phyloP scores from a whole-genome alignment of 1,140 invertebrate species.

The Asbolus verrucosus region DNA sequence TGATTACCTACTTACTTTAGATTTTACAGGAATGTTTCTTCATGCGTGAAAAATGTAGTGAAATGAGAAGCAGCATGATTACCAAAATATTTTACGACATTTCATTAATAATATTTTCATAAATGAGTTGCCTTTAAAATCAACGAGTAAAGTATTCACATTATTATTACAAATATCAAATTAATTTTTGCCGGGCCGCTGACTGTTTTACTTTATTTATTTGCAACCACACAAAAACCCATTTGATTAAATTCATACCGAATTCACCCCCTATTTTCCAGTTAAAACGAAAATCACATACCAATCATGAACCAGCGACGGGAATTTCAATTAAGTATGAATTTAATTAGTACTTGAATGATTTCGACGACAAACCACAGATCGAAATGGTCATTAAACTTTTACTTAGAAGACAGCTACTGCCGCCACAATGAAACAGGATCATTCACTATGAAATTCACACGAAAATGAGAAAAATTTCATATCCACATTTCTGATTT shows the following conservation, averaged over 20 bases:
- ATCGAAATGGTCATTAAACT: not conserved
- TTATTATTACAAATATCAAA: too few relatives aligned
- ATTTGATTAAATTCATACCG: constrained; percentile 3
- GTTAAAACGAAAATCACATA: not conserved
- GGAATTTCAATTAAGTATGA: constrained; percentile 36
- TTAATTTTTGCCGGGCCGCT: too few relatives aligned
- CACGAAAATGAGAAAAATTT: too few relatives aligned
- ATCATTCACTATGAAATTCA: too few relatives aligned
- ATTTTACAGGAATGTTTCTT: constrained; percentile 19
- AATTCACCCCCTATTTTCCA: not conserved
- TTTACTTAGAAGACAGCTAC: not conserved
- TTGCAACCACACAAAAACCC: not conserved
- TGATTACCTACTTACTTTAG: constrained; percentile 32
- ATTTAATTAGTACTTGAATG: constrained; percentile 20
- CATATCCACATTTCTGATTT: too few relatives aligned
- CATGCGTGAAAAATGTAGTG: constrained; percentile 3
- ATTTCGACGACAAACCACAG: not conserved
- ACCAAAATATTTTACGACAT: too few relatives aligned
- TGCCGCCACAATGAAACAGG: too few relatives aligned
- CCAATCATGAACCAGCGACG: constrained; percentile 4
- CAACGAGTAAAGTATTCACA: too few relatives aligned
- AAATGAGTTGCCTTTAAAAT: too few relatives aligned
- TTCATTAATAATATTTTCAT: too few relatives aligned
- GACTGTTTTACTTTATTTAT: constrained; percentile 1
- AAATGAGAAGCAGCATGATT: too few relatives aligned